Base-by-base conservation (phyloP, 2,797 vertebrate species). In the Chaunax sp. region DNA sequence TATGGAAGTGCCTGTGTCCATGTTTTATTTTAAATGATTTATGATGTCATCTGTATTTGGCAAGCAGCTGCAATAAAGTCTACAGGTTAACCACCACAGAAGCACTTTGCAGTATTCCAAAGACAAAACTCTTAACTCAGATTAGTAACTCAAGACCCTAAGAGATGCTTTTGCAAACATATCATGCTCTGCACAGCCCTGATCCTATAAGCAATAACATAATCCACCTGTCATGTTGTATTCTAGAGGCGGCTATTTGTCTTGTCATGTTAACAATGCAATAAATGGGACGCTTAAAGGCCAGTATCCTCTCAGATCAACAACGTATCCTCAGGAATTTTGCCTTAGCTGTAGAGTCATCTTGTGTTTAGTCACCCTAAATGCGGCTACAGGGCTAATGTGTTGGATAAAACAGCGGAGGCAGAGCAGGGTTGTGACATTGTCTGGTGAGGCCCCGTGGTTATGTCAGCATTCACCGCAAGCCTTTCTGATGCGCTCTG, bases 321-420 rank as follows among this genome's bases (percentile, higher is more conserved):
- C 59, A 33, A 38, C 41, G 22, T 54, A 14, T 80, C 82, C 78
- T 69, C 43, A 15, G 79, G 77, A 82, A 59, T 38, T 51, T 52
- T 30, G 50, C 62, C 58, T 72, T 43, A 57, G 82, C 70, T 45
- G 30, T 14, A 37, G 58, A 88, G 77, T 84, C 83, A 67, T 74
- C 69, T 76, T 56, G 33, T 71, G 77, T 86, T 84, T 84, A 86
- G 64, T 88, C 87, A 86, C 14, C 53, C 71, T 60, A 50, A 69
- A 58, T 2, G 14, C 5, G 4, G 64, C 77, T 71, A 54, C 5
- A 14, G 64, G 84, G 64, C 75, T 71, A 82, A 83, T 43, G 28
- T 65, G 72, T 70, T 61, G 79, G 83, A 87, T 90, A 90, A 91
- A 82, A 25, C 66, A 68, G 18, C 23, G 51, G 38, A 77, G 78